These are phyloP conservation scores for Cygnus olor DNA, from an alignment of 2,797 vertebrate species.

Conservation along the genomic window DNA sequence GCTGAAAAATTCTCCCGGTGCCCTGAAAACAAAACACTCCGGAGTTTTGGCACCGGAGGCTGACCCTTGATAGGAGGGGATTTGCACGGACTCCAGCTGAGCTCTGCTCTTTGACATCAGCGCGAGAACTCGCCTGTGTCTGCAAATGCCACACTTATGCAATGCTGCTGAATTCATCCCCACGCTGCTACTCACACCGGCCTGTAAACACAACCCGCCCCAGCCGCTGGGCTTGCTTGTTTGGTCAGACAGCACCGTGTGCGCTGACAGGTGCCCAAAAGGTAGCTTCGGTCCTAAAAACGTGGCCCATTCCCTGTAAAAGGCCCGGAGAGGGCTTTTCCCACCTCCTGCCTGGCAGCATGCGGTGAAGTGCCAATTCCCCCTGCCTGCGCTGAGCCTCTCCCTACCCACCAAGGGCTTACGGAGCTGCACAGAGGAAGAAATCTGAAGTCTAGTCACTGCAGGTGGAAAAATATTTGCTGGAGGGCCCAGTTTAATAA, in stretches of 20 bases:
- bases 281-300: neutral
- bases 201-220: neutral
- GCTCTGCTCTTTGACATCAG: constrained; percentile 61
- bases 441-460: neutral
- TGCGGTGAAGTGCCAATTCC: neutral
- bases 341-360: neutral
- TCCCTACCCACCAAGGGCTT: neutral
- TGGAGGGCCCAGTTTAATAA: neutral
- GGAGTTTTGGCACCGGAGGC: constrained; percentile 27
- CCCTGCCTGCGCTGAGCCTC: neutral
- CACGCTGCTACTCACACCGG: neutral
- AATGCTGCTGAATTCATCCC: neutral
- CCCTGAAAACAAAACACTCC: constrained; percentile 53
- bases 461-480: neutral
- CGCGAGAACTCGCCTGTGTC: constrained; percentile 1
- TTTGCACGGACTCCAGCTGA: constrained; percentile 36
- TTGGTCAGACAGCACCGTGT: fast-evolving
- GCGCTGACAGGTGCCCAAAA: neutral
- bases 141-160: constrained; percentile 44
- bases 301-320: neutral
- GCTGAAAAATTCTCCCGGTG: constrained; percentile 7
- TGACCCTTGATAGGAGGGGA: constrained; percentile 41
- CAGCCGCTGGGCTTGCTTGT: fast-evolving
- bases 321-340: neutral
- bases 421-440: neutral